phyloP scores from a whole-genome alignment of 1,140 invertebrate genomes.

The Hycleus cichorii region DNA sequence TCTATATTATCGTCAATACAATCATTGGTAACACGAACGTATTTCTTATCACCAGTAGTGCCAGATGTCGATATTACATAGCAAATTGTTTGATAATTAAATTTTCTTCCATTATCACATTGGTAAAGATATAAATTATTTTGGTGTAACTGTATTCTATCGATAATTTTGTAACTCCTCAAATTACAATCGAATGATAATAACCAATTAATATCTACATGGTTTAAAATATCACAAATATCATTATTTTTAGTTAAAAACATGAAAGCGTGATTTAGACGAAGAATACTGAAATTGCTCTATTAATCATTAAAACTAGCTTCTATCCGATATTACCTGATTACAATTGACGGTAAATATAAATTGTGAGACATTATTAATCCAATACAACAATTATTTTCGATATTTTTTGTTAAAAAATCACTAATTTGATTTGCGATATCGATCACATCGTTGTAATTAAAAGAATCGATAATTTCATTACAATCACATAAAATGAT shows the following conservation, averaged over 20 bases:
- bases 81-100: conserved; percentile 43
- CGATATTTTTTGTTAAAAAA: conserved; percentile 13
- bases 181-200: neutral
- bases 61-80: conserved; percentile 58
- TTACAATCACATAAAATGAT: conserved; percentile 4
- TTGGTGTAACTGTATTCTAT: neutral
- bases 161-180: no score
- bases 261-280: conserved; percentile 15
- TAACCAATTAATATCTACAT: neutral
- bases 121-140: neutral
- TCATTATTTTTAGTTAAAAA: conserved; percentile 13
- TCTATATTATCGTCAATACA: conserved; percentile 57
- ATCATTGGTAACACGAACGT: conserved; percentile 52
- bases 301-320: no score
- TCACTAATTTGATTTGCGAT: neutral
- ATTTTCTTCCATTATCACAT: neutral
- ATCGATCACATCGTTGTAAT: neutral
- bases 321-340: conserved; percentile 12
- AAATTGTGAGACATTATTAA: conserved; percentile 25
- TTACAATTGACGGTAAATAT: conserved; percentile 22
- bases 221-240: neutral
- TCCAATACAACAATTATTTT: conserved; percentile 17
- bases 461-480: neutral
- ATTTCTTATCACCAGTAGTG: conserved; percentile 55
- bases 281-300: conserved; percentile 19